These are phyloP conservation scores for Halichoerus grypus DNA, from an alignment of 2,113 vertebrate genomes.

Conservation along the genomic window DNA sequence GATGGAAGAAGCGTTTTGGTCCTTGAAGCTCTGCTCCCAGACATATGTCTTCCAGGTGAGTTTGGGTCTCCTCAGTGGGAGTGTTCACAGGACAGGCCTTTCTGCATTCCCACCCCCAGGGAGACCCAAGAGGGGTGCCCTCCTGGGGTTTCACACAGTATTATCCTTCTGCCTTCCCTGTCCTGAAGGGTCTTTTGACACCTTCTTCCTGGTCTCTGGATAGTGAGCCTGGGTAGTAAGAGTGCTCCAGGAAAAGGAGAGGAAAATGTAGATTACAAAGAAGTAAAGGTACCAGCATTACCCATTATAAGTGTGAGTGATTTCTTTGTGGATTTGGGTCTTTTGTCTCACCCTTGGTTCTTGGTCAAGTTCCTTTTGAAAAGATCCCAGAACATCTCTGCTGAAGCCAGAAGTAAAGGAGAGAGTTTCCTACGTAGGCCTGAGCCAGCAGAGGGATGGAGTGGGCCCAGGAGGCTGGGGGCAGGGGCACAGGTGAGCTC, in stretches of 20 bases:
- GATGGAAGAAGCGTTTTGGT: not conserved
- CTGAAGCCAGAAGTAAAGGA: not conserved
- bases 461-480: not conserved
- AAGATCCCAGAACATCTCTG: not conserved
- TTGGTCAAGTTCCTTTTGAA: not conserved
- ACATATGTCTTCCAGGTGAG: rapidly evolving
- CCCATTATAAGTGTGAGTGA: not conserved
- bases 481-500: not conserved
- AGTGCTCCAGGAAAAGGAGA: not conserved
- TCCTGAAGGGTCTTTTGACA: not conserved
- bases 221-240: not conserved
- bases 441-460: not conserved
- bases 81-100: not conserved
- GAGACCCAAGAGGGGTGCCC: not conserved
- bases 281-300: not conserved
- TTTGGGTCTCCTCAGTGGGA: not conserved
- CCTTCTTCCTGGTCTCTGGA: not conserved
- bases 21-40: not conserved
- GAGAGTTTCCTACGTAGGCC: not conserved
- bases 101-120: not conserved
- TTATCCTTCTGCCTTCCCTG: not conserved
- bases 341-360: not conserved
- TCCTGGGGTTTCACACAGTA: not conserved
- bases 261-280: not conserved
- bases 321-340: not conserved